Conservation (phyloP, 2,113 vertebrate genomes). For the Labeo rohita region DNA sequence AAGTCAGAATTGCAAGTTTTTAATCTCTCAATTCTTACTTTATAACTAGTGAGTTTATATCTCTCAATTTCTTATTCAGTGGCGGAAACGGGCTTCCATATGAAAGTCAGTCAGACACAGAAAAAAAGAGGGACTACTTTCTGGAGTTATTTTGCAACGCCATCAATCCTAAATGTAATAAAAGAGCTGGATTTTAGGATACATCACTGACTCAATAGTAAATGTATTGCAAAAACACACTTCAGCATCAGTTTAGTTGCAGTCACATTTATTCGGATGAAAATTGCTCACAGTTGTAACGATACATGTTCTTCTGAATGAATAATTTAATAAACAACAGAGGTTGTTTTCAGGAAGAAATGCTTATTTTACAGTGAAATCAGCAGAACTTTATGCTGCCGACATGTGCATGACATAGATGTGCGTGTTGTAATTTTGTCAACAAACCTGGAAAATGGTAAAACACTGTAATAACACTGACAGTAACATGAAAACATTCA, state of each 20-base stretch:
- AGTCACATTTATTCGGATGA: constrained; percentile 27
- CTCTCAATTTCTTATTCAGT: too few species aligned
- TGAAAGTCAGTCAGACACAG: not conserved
- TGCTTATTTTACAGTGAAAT: constrained; percentile 27
- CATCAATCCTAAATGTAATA: not conserved
- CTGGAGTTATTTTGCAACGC: not conserved
- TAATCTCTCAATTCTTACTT: too few species aligned
- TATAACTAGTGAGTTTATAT: too few species aligned
- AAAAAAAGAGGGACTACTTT: not conserved
- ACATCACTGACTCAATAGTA: too few species aligned
- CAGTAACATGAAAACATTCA: constrained; percentile 20
- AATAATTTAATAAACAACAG: constrained; percentile 22
- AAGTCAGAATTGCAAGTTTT: too few species aligned
- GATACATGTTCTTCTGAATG: constrained; percentile 41
- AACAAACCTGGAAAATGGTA: constrained; percentile 37
- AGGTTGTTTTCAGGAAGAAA: constrained; percentile 2
- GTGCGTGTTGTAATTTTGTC: not conserved
- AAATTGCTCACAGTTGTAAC: constrained; percentile 31
- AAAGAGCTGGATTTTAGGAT: too few species aligned
- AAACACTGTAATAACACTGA: constrained; percentile 28
- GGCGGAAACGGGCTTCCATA: too few species aligned
- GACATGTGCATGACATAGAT: not conserved
- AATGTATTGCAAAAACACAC: not conserved
- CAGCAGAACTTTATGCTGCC: not conserved
- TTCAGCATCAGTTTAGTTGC: not conserved